phyloP scores from a whole-genome alignment of 2,113 vertebrate genomes.

The Neoarius graeffei region DNA sequence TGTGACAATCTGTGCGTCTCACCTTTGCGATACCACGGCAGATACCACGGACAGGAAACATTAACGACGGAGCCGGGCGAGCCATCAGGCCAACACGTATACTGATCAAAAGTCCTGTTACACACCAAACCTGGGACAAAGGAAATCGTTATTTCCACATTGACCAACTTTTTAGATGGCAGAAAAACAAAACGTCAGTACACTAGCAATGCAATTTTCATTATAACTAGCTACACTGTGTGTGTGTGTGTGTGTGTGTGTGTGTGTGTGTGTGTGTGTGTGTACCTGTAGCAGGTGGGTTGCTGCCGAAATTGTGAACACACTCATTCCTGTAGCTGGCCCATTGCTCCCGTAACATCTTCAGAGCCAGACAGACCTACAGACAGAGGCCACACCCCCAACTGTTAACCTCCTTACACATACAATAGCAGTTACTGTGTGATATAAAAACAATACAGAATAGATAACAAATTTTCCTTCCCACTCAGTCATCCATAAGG shows the following conservation, averaged over 20 bases:
- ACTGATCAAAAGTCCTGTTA: constrained; percentile 89
- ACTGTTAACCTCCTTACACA: not conserved
- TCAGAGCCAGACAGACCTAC: constrained; percentile 68
- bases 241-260: constrained; percentile 3
- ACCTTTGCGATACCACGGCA: constrained; percentile 87
- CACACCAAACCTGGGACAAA: constrained; percentile 81
- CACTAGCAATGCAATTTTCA: not conserved
- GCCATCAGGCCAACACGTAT: constrained; percentile 91
- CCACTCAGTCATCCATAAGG: no score
- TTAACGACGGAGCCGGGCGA: constrained; percentile 81
- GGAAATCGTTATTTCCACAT: not conserved
- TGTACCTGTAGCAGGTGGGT: constrained; percentile 63
- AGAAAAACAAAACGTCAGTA: not conserved
- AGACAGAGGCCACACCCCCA: not conserved
- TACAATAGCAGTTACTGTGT: not conserved
- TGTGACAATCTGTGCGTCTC: not conserved
- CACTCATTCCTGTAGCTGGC: constrained; percentile 73
- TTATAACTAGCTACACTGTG: not conserved
- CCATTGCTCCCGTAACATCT: constrained; percentile 73
- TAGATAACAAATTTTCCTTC: no score
- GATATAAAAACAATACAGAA: no score
- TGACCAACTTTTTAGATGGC: not conserved
- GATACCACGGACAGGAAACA: constrained; percentile 92
- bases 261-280: constrained; percentile 2
- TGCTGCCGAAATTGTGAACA: constrained; percentile 56